These are phyloP conservation scores for Daphoenositta chrysoptera DNA, from an alignment of 2,113 vertebrate species.

Conservation along the genomic window DNA sequence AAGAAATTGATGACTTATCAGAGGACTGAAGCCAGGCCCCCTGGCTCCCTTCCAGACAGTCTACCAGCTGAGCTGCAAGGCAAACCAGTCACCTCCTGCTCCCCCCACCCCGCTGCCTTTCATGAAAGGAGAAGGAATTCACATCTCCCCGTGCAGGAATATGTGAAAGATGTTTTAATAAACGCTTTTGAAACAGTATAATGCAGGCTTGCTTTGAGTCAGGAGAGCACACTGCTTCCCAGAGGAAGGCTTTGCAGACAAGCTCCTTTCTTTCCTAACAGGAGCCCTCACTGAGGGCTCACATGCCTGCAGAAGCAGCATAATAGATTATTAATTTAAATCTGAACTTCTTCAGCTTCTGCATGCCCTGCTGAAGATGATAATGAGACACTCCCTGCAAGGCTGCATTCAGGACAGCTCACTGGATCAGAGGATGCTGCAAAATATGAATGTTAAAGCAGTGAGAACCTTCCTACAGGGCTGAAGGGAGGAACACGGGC, in stretches of 20 bases:
- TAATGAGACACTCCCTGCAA: not conserved
- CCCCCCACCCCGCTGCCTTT: not conserved
- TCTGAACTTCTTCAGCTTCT: not conserved
- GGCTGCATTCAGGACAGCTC: not conserved
- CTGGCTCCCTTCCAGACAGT: constrained; percentile 61
- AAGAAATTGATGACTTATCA: constrained; percentile 82
- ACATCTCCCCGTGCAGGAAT: not conserved
- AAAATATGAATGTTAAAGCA: not conserved
- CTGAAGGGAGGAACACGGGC: not conserved
- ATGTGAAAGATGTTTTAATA: constrained; percentile 6
- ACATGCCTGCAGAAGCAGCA: not conserved
- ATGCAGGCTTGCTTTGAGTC: not conserved
- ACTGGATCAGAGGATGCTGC: not conserved
- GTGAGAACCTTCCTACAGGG: not conserved
- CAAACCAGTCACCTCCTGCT: not conserved
- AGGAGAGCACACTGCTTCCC: not conserved
- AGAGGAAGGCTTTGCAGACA: not conserved
- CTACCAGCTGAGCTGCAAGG: constrained; percentile 64
- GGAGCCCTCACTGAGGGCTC: fast-evolving
- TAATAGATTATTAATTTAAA: not conserved
- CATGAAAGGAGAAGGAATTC: constrained; percentile 42
- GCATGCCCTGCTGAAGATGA: not conserved
- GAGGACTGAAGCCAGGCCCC: constrained; percentile 71
- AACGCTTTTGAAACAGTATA: not conserved
- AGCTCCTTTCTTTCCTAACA: not conserved